phyloP scores from a whole-genome alignment of 2,113 vertebrate genomes.

The Dendrocopos noguchii region DNA sequence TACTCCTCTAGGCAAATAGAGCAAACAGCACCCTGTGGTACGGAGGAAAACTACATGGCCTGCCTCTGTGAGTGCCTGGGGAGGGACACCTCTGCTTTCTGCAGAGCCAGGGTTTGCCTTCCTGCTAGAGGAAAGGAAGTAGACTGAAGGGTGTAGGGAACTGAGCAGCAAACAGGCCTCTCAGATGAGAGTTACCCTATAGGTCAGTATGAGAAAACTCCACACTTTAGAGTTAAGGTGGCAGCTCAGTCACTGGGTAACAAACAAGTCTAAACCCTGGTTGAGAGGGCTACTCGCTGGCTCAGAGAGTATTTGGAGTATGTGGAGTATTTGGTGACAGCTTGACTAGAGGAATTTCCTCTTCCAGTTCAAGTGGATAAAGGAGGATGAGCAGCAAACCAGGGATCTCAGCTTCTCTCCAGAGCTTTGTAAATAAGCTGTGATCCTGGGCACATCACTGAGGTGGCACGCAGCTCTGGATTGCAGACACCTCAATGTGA shows the following conservation, averaged over 20 bases:
- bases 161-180: background rate
- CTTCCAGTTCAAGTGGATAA: background rate
- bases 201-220: background rate
- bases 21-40: background rate
- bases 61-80: background rate
- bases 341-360: background rate
- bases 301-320: background rate
- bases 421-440: background rate
- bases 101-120: background rate
- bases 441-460: background rate
- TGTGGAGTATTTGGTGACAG: background rate
- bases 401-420: background rate
- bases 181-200: background rate
- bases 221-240: background rate
- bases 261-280: background rate
- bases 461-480: background rate
- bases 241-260: background rate
- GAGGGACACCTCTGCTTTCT: background rate
- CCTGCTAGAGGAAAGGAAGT: background rate
- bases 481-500: background rate
- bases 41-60: background rate
- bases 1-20: background rate
- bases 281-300: background rate
- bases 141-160: background rate
- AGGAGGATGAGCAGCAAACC: background rate